Evolutionary conservation across 2,797 vertebrate genomes (phyloP).

Genomic region (Natrix natrix): DNA sequence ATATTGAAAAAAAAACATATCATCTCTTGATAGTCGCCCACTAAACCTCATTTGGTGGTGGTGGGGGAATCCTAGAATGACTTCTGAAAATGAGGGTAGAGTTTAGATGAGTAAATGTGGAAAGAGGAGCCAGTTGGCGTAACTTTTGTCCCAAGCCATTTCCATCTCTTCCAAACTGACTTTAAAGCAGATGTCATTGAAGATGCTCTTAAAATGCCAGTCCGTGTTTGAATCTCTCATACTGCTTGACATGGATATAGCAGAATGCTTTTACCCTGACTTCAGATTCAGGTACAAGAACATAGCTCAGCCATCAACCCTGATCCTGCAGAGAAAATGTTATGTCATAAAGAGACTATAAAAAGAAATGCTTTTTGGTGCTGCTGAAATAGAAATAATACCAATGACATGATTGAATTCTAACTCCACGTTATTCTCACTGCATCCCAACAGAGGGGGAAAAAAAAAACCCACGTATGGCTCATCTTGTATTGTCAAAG

Average conservation of each 20-base stretch:
- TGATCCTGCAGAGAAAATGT: background rate
- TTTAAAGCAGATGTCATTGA: background rate
- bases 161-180: background rate
- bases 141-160: background rate
- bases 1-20: background rate
- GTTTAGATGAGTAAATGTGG: background rate
- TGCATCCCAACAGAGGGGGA: constrained; percentile 26
- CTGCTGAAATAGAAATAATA: background rate
- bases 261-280: background rate
- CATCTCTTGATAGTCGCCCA: background rate
- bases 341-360: background rate
- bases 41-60: background rate
- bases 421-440: background rate
- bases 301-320: too few relatives aligned
- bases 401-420: background rate
- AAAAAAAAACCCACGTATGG: constrained; percentile 38
- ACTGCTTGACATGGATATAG: background rate
- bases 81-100: background rate
- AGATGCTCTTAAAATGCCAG: background rate
- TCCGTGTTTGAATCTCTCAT: background rate
- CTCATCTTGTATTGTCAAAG: constrained; percentile 47
- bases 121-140: background rate
- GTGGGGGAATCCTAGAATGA: background rate
- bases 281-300: too few relatives aligned
- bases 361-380: background rate